Conservation (phyloP, 2,797 vertebrate genomes). For the Buphagus erythrorhynchus region DNA sequence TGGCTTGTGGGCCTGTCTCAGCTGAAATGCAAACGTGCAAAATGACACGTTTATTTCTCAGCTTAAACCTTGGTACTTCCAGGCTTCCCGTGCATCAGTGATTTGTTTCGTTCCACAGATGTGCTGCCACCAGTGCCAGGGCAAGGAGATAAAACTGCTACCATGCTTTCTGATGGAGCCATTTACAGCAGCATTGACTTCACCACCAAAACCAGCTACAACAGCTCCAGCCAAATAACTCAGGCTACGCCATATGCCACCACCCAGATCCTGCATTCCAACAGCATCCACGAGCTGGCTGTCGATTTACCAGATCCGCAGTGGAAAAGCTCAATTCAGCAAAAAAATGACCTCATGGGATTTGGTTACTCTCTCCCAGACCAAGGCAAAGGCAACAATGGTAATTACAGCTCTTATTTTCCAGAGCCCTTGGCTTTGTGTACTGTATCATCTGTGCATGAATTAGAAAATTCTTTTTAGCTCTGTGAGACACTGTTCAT, state of each 20-base stretch:
- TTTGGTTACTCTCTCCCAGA: slow-evolving; percentile 95
- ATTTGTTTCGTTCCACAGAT: slow-evolving; percentile 82
- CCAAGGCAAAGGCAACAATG: slow-evolving; percentile 97
- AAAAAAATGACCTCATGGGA: slow-evolving; percentile 94
- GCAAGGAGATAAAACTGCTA: slow-evolving; percentile 93
- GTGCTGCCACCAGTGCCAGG: slow-evolving; percentile 86
- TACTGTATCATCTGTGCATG: slow-evolving; percentile 63
- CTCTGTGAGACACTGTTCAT: not conserved
- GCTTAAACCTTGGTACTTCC: slow-evolving; percentile 64
- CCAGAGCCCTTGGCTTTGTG: not conserved
- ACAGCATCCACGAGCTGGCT: slow-evolving; percentile 95
- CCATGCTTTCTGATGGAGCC: slow-evolving; percentile 97
- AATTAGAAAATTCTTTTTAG: slow-evolving; percentile 36
- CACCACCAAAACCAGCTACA: slow-evolving; percentile 94
- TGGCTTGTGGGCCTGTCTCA: slow-evolving; percentile 82
- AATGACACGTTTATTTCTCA: slow-evolving; percentile 79
- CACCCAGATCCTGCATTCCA: slow-evolving; percentile 96
- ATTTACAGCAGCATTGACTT: slow-evolving; percentile 99
- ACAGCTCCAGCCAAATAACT: slow-evolving; percentile 91
- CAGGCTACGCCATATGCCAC: slow-evolving; percentile 97
- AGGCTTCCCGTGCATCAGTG: slow-evolving; percentile 56
- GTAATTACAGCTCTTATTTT: slow-evolving; percentile 80
- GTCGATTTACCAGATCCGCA: slow-evolving; percentile 95
- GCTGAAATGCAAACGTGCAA: slow-evolving; percentile 77
- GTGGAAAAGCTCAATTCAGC: slow-evolving; percentile 95